These are phyloP conservation scores for Orthosia gracilis DNA, from an alignment of 2,888 invertebrate species.

Conservation along the genomic window DNA sequence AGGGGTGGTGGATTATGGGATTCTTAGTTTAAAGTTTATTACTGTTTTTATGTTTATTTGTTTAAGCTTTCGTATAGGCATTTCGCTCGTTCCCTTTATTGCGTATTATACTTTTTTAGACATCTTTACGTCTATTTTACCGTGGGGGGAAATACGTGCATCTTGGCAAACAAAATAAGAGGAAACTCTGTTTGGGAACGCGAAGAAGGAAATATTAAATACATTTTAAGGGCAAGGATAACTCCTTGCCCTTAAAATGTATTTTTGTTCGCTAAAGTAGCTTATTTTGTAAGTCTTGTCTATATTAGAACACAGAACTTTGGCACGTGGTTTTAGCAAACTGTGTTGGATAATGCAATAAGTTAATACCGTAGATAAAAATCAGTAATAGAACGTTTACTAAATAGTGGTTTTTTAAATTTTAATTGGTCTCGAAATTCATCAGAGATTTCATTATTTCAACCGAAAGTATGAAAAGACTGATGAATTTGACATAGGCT, in stretches of 20 bases:
- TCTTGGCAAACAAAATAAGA: not conserved
- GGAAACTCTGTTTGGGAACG: not conserved
- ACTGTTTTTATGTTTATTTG: slow-evolving; percentile 64
- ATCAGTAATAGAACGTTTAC: no score
- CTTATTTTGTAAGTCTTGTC: not conserved
- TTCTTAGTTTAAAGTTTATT: slow-evolving; percentile 64
- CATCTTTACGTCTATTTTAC: slow-evolving; percentile 52
- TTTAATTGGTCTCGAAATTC: no score
- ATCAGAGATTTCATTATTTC: no score
- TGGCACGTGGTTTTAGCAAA: not conserved
- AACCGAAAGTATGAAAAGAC: no score
- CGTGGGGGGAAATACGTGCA: slow-evolving; percentile 29
- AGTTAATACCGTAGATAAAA: not conserved
- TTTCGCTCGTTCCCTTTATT: slow-evolving; percentile 53
- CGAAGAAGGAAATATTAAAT: not conserved
- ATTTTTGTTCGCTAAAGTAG: not conserved
- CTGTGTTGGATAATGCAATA: not conserved
- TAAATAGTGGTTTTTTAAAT: no score
- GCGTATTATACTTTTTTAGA: slow-evolving; percentile 52
- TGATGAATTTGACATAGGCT: no score
- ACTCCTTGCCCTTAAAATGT: no score
- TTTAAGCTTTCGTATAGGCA: slow-evolving; percentile 54
- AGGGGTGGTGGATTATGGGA: slow-evolving; percentile 62
- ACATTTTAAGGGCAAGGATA: not conserved
- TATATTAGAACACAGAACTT: not conserved